Conservation (phyloP, 2,113 vertebrate species). For the Balaenoptera acutorostrata region DNA sequence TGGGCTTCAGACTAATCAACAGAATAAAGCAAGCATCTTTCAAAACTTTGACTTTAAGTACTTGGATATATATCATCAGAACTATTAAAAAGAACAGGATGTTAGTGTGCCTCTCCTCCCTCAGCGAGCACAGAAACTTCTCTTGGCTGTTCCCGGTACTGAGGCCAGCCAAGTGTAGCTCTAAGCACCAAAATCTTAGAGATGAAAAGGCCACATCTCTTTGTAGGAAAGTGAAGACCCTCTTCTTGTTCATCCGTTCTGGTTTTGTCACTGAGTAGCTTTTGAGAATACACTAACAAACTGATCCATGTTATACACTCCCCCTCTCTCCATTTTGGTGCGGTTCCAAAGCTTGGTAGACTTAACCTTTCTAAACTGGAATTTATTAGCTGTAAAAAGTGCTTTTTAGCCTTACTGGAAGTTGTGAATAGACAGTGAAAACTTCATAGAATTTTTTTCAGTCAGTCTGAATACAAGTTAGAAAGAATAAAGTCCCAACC, state of each 20-base stretch:
- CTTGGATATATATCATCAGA: conserved; percentile 50
- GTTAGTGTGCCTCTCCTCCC: not conserved
- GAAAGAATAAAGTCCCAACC: not conserved
- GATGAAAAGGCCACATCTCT: not conserved
- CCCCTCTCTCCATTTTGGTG: not conserved
- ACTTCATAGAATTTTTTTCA: not conserved
- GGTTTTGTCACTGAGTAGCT: not conserved
- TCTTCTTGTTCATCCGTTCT: not conserved
- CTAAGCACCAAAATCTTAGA: not conserved
- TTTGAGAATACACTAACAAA: conserved; percentile 29
- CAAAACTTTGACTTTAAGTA: conserved; percentile 41
- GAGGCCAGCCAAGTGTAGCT: not conserved
- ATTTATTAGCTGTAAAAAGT: conserved; percentile 23
- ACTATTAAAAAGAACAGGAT: conserved; percentile 51
- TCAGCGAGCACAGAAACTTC: conserved; percentile 5
- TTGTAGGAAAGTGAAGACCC: not conserved
- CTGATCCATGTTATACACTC: not conserved
- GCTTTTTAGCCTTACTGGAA: conserved; percentile 15
- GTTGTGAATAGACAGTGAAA: conserved; percentile 25
- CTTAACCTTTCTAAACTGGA: conserved; percentile 40
- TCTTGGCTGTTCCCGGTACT: not conserved
- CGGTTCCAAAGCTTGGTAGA: conserved; percentile 9
- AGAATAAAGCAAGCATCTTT: conserved; percentile 44
- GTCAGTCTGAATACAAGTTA: not conserved
- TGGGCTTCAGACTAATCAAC: conserved; percentile 43